Evolutionary conservation across 2,113 vertebrate species (phyloP), one percentile per base, ranked within the genome.

Genomic region (Zosterops japonicus): DNA sequence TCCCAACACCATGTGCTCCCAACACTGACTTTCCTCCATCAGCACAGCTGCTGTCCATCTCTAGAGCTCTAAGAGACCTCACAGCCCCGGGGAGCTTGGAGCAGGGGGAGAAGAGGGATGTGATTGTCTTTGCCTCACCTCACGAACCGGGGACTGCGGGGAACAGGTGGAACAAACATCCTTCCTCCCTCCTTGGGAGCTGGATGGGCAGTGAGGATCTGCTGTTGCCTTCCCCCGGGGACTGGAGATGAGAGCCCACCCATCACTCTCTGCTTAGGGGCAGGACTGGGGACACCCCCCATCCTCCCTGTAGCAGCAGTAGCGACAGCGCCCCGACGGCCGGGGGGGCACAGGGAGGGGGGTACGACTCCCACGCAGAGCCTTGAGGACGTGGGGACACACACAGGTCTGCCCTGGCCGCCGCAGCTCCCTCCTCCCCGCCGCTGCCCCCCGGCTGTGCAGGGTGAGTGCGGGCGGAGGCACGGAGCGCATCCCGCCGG

Each of bases 1-100:
- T 31, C n/a, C 28, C 0, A 0, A 12, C 14, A 39, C 11, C 0
- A 0, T 36, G 6, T 41, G 36, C 36, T 39, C 36, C 36, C 36
- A 39, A 39, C 9, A 21, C 20, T 65, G 60, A 13, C 3, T 44
- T 50, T 42, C 25, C 22, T 68, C 35, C 52, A 59, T 18, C 35
- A 36, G 44, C 13, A 2, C 19, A 27, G 57, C 25, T 27, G 24
- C 13, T 39, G 14, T 41, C n/a, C 47, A 27, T 7, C 20, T 46
- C 36, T 18, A 11, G 42, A 56, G 41, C 16, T 60, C 33, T 17
- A 12, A 20, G 10, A 67, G 35, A 60, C 8, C 35, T 35, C 33
- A 8, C 8, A 29, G 29, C 35, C 33, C 20, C 1, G 1, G 13
- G 20, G 25, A 64, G 29, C 14, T 44, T n/a, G 31, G 36, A 39